Conservation (phyloP, 2,888 invertebrate species). For the Mimachlamys varia region DNA sequence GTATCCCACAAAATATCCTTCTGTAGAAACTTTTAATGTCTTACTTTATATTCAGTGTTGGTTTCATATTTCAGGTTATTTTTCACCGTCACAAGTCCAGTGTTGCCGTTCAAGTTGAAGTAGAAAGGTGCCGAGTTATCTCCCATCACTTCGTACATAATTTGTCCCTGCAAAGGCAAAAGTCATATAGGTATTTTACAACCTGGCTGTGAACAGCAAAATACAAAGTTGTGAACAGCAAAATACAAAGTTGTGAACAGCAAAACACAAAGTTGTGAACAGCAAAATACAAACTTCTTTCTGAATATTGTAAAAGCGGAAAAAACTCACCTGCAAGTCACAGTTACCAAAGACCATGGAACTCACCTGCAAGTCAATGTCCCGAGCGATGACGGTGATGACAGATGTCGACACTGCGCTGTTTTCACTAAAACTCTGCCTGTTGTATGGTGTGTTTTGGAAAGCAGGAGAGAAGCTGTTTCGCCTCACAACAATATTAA, state of each 20-base stretch:
- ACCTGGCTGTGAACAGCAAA: too few relatives aligned
- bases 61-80: constrained; percentile 56
- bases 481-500: constrained; percentile 44
- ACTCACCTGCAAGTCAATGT: constrained; percentile 47
- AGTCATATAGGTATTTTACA: too few relatives aligned
- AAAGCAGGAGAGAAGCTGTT: constrained; percentile 45
- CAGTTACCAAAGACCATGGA: too few relatives aligned
- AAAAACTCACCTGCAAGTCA: too few relatives aligned
- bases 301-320: too few relatives aligned
- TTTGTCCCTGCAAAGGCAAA: constrained; percentile 54
- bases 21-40: not conserved
- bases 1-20: not conserved
- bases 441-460: constrained; percentile 40
- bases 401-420: constrained; percentile 40
- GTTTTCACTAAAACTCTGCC: constrained; percentile 42
- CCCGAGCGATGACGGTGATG: constrained; percentile 47
- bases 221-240: too few relatives aligned
- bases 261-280: too few relatives aligned
- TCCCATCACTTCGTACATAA: constrained; percentile 53
- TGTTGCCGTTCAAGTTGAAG: constrained; percentile 50
- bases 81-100: constrained; percentile 52
- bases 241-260: too few relatives aligned
- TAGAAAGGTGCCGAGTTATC: constrained; percentile 58
- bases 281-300: too few relatives aligned
- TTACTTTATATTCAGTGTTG: constrained; percentile 5